phyloP scores from a whole-genome alignment of 2,113 vertebrate genomes.

The Alaudala cheleensis region DNA sequence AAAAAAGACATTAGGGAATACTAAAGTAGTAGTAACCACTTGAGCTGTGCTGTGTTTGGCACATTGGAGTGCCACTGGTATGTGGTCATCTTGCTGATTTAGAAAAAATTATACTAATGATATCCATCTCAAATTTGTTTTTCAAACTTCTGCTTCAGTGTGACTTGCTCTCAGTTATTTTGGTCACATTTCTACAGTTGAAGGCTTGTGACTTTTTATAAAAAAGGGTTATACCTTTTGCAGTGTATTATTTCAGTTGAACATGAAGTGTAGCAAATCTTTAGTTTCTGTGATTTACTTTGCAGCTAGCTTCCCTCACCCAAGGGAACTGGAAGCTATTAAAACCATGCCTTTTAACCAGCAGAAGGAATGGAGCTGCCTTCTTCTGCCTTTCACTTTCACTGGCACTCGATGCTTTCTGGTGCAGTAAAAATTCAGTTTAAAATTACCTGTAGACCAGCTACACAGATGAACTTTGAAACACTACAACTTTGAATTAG shows the following conservation, averaged over 20 bases:
- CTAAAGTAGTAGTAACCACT: neutral
- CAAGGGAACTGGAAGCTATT: neutral
- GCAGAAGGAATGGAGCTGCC: neutral
- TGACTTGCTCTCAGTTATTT: neutral
- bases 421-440: neutral
- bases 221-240: too few relatives aligned
- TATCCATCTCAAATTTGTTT: neutral
- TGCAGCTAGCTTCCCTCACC: neutral
- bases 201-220: neutral
- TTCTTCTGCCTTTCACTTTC: neutral
- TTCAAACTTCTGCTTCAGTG: neutral
- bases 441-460: neutral
- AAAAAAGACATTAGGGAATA: neutral
- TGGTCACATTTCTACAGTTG: neutral
- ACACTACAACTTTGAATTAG: neutral
- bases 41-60: neutral
- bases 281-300: neutral
- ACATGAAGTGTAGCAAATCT: neutral
- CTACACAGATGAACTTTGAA: neutral
- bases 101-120: accelerated
- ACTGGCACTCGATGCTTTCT: neutral
- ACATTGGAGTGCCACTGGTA: neutral
- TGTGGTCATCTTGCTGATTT: neutral
- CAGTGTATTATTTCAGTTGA: neutral
- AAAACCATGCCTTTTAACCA: neutral